These are phyloP conservation scores for Laspeyria flexula DNA, from an alignment of 2,888 invertebrate genomes.

Conservation along the genomic window DNA sequence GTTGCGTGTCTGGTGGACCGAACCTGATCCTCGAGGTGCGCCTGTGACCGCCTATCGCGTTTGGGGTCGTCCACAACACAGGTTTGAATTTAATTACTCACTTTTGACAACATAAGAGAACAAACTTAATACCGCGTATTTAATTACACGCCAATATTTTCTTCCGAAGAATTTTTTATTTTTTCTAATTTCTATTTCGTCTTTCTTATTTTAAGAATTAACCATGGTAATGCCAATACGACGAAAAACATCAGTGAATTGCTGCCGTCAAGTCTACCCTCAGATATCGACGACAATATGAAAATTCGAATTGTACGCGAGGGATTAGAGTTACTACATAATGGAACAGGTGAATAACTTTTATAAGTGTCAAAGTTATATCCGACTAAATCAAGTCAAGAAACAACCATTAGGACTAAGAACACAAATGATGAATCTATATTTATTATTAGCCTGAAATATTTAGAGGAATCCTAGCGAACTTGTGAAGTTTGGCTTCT, in stretches of 20 bases:
- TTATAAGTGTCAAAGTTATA: not conserved
- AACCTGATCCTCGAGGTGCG: conserved; percentile 92
- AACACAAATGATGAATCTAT: too few relatives aligned
- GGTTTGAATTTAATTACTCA: conserved; percentile 43
- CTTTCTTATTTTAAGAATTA: conserved; percentile 15
- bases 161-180: too few relatives aligned
- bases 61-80: conserved; percentile 87
- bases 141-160: too few relatives aligned
- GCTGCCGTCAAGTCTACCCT: conserved; percentile 60
- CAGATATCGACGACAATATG: conserved; percentile 69
- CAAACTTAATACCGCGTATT: too few relatives aligned
- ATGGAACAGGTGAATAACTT: conserved; percentile 88
- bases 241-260: conserved; percentile 67
- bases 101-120: too few relatives aligned
- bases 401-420: too few relatives aligned
- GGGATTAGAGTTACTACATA: conserved; percentile 88
- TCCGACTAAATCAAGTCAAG: too few relatives aligned
- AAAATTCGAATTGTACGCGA: conserved; percentile 79
- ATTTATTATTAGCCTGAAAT: too few relatives aligned
- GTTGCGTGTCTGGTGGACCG: conserved; percentile 93
- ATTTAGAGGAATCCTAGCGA: too few relatives aligned
- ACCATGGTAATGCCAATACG: conserved; percentile 70
- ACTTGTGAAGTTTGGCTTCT: too few relatives aligned
- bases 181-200: too few relatives aligned
- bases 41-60: conserved; percentile 90